These are phyloP conservation scores for Hypomesus transpacificus DNA, from an alignment of 2,113 vertebrate genomes.

Conservation along the genomic window DNA sequence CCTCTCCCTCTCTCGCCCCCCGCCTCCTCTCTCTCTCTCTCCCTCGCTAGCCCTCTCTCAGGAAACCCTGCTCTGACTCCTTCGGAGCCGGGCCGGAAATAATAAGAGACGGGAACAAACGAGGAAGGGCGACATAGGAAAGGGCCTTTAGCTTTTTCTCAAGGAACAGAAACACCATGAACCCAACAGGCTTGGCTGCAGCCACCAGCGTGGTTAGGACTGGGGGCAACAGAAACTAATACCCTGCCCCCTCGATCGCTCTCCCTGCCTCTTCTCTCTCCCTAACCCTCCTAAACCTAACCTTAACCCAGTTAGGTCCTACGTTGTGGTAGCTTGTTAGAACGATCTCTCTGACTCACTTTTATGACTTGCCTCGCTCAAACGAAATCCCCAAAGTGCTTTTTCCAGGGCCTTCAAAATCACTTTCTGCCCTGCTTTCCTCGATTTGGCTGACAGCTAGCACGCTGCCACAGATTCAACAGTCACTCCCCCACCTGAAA, in stretches of 20 bases:
- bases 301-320: too few species aligned
- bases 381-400: too few species aligned
- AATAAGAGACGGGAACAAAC: conserved; percentile 74
- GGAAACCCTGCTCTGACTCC: conserved; percentile 69
- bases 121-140: conserved; percentile 69
- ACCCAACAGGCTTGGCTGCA: conserved; percentile 35
- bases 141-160: conserved; percentile 66
- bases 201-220: background rate
- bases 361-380: too few species aligned
- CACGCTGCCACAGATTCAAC: conserved; percentile 56
- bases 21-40: background rate
- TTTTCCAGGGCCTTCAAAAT: too few species aligned
- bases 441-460: conserved; percentile 33
- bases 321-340: too few species aligned
- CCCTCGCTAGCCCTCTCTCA: conserved; percentile 39
- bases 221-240: too few species aligned
- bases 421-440: background rate
- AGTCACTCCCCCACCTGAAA: conserved; percentile 60
- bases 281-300: too few species aligned
- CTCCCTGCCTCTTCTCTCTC: too few species aligned
- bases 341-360: too few species aligned
- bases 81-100: conserved; percentile 74
- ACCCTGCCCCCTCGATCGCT: too few species aligned
- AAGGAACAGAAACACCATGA: conserved; percentile 62
- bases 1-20: background rate